Evolutionary conservation across 1,140 invertebrate species (phyloP).

Genomic region (Augochlora pura): DNA sequence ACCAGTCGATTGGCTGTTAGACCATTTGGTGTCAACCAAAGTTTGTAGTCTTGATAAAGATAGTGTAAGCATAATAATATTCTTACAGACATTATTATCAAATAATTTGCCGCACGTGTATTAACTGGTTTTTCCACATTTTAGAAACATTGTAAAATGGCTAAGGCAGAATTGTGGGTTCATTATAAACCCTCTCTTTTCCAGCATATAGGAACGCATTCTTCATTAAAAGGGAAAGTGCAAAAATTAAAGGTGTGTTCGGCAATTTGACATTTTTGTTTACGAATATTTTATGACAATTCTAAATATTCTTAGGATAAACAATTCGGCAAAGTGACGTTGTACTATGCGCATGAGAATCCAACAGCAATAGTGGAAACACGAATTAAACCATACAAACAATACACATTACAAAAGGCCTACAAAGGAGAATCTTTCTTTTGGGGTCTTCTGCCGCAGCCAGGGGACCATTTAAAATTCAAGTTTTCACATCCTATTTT

Average conservation of each 20-base stretch:
- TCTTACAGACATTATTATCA: neutral
- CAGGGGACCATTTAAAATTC: conserved; percentile 91
- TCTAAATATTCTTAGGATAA: conserved; percentile 85
- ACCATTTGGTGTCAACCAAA: conserved; percentile 94
- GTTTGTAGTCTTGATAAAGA: conserved; percentile 93
- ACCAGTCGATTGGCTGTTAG: conserved; percentile 97
- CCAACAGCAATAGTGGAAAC: conserved; percentile 88
- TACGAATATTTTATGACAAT: conserved; percentile 18
- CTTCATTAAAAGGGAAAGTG: conserved; percentile 97
- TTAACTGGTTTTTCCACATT: conserved; percentile 80
- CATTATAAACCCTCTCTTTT: conserved; percentile 96
- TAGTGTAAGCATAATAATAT: conserved; percentile 82
- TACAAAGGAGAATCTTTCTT: conserved; percentile 95
- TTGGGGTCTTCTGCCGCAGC: conserved; percentile 93
- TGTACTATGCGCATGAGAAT: conserved; percentile 91
- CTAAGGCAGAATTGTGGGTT: conserved; percentile 90
- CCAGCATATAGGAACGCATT: conserved; percentile 97
- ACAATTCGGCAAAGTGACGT: conserved; percentile 93
- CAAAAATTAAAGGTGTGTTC: conserved; percentile 93
- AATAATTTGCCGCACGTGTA: no score
- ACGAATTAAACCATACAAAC: conserved; percentile 91
- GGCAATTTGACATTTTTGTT: conserved; percentile 25
- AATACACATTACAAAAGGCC: conserved; percentile 89
- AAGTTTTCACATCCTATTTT: conserved; percentile 88
- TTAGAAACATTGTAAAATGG: conserved; percentile 93